Percentiles rank a stretch among this genome's conserved stretches.
Conservation (phyloP, 1,140 invertebrate species). For the Ceratoteleas bidentatus region DNA sequence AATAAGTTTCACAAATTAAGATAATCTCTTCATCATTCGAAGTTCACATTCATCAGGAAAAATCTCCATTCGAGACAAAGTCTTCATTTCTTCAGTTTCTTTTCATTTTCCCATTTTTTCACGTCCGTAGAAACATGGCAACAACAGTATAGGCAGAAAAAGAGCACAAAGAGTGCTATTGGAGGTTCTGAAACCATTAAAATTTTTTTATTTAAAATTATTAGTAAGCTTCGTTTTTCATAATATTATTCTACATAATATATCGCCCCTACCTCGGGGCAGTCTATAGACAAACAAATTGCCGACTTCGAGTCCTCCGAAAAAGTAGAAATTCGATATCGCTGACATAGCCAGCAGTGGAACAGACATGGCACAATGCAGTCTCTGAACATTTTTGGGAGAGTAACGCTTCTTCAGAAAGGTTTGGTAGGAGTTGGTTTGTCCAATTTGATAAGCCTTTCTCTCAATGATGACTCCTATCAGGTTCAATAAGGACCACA, state of each 20-base stretch:
- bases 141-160: slow-evolving; percentile 81
- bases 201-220: too few relatives aligned
- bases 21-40: too few relatives aligned
- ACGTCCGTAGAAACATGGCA: slow-evolving; percentile 81
- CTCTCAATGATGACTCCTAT: slow-evolving; percentile 88
- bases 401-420: slow-evolving; percentile 77
- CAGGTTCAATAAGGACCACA: slow-evolving; percentile 93
- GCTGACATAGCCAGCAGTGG: slow-evolving; percentile 89
- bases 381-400: slow-evolving; percentile 80
- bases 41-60: too few relatives aligned
- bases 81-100: not conserved
- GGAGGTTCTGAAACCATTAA: slow-evolving; percentile 77
- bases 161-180: slow-evolving; percentile 65
- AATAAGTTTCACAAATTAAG: too few relatives aligned
- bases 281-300: slow-evolving; percentile 83
- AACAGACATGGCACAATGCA: slow-evolving; percentile 85
- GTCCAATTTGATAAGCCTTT: slow-evolving; percentile 80
- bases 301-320: slow-evolving; percentile 88
- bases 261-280: slow-evolving; percentile 74
- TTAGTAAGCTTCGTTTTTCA: too few relatives aligned
- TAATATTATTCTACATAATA: too few relatives aligned
- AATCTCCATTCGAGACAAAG: too few relatives aligned
- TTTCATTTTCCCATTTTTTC: slow-evolving; percentile 67
- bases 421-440: slow-evolving; percentile 75
- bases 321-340: slow-evolving; percentile 93